Base-by-base conservation (phyloP, 1,140 invertebrate genomes). In the Cydia strobilella region DNA sequence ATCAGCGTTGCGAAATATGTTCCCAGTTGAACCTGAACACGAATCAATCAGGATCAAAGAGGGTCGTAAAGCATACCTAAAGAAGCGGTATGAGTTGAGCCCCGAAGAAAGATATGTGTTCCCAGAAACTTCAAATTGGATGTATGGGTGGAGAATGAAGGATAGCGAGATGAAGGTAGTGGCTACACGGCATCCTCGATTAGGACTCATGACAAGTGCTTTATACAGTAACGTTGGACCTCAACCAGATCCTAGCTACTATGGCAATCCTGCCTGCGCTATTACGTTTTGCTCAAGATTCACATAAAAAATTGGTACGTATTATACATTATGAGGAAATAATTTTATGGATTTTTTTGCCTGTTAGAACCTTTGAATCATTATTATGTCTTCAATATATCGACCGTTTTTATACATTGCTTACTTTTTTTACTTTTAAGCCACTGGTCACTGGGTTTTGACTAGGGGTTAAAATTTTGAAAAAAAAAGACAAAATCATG, bases 71-170 rank as follows among this genome's bases (percentile, higher is more conserved):
- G n/a, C 42, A 15, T 80, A 80, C 18, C 65, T 80, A 4, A 76
- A 77, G 39, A 65, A 31, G 45, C 72, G 79, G n/a, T 65, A 54
- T 51, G 69, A 62, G 12, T 23, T 45, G 27, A 45, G 25, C 10
- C 79, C 79, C 7, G 74, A 73, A 45, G 72, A 80, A 12, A 80
- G 76, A 48, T 80, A 76, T 62, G 54, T 73, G 23, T 80, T 76
- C 27, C 54, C 69, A 18, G 79, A 80, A 59, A 76, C 72, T 63
- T 27, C 25, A 12, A 76, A 63, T 63, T 77, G 76, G 74, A 73
- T 25, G 39, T 72, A 80, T 73, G 79, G 79, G 15, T 80, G 76
- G 79, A 65, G 77, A 62, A 59, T 80, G 18, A 73, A 54, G 15
- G 63, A 76, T 35, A 76, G 65, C 42, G 51, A 71, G 20, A 31